A percentile compares a stretch with the other conserved stretches of the same genome.
Conservation (phyloP, 2,113 vertebrate species). For the Aphelocoma coerulescens region DNA sequence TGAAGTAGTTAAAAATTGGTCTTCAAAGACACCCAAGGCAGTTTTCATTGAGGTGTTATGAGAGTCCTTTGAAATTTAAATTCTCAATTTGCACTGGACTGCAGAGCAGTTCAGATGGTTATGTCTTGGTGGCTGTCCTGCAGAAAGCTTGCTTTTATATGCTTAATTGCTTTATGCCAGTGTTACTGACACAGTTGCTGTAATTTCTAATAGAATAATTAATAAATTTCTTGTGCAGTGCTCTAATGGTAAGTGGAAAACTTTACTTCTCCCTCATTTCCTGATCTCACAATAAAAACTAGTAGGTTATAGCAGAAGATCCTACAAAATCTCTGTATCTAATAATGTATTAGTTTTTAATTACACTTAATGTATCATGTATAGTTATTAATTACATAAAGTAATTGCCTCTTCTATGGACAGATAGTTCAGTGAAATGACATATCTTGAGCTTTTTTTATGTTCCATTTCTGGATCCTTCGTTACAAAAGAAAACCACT, state of each 20-base stretch:
- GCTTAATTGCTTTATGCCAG: not conserved
- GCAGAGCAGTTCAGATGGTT: not conserved
- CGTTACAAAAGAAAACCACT: not conserved
- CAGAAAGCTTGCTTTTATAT: not conserved
- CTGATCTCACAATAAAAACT: not conserved
- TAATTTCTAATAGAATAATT: not conserved
- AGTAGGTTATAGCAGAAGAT: not conserved
- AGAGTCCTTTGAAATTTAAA: conserved; percentile 4
- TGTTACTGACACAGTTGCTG: not conserved
- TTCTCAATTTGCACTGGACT: not conserved
- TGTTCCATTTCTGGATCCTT: not conserved
- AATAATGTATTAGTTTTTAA: not conserved
- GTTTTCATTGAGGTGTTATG: not conserved
- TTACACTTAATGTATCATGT: not conserved
- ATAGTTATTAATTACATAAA: not conserved
- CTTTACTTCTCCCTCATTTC: not conserved
- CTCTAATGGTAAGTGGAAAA: not conserved
- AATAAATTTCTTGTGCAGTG: not conserved
- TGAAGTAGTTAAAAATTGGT: not conserved
- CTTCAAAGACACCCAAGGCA: not conserved
- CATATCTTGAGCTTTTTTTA: not conserved
- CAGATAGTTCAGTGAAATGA: not conserved
- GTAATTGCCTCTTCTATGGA: not conserved
- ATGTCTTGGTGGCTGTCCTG: not conserved
- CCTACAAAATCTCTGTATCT: not conserved